Conservation (phyloP, 2,113 vertebrate genomes). For the Emydocephalus ijimae region DNA sequence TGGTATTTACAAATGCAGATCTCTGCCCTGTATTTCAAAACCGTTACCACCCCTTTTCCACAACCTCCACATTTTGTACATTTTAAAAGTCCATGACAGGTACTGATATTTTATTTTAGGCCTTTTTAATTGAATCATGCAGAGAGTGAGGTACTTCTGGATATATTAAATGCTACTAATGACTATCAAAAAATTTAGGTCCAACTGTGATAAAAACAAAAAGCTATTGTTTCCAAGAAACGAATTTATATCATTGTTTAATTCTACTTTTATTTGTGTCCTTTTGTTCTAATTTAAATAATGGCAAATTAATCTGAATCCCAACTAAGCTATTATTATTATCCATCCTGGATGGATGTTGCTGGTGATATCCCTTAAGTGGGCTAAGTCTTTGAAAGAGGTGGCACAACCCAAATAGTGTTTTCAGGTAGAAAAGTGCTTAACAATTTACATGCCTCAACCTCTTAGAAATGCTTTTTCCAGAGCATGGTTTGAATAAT, state of each 20-base stretch:
- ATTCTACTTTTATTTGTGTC: not conserved
- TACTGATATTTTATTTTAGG: not conserved
- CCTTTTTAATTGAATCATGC: not conserved
- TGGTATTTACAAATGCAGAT: not conserved
- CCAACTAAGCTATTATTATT: not conserved
- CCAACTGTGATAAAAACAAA: not conserved
- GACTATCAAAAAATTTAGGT: not conserved
- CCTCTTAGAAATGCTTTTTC: not conserved
- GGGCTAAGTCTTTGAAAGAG: not conserved
- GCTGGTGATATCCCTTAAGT: not conserved
- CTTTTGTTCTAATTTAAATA: not conserved
- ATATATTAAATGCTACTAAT: not conserved
- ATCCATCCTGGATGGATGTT: not conserved
- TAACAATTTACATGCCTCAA: not conserved
- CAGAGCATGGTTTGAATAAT: not conserved
- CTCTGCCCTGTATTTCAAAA: not conserved
- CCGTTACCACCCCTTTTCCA: not conserved
- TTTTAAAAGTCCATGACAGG: not conserved
- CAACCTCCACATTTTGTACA: not conserved
- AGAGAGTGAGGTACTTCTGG: not conserved
- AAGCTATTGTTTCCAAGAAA: not conserved
- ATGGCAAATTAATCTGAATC: not conserved
- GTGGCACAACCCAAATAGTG: not conserved
- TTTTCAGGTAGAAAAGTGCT: not conserved
- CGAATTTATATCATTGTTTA: not conserved